Base-by-base conservation (phyloP, 2,888 invertebrate genomes). In the Amphimallon solstitiale region DNA sequence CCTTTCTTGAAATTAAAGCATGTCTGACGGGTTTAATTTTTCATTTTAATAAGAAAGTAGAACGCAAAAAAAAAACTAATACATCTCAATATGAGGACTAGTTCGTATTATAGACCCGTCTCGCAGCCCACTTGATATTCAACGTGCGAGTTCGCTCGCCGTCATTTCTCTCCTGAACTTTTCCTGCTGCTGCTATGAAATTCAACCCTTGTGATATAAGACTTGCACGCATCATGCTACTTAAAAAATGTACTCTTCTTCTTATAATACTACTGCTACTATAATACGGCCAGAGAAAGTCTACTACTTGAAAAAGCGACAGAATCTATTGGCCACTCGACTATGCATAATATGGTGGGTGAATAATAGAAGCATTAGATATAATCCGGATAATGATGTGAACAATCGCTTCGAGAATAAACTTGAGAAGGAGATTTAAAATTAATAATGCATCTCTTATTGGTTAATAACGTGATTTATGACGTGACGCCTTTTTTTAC, bases 131-230 rank as follows among this genome's bases (percentile, higher is more conserved):
- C 76, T 82, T 82, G 78, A 79, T 81, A 82, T 82, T 81, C 82
- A 72, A 77, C 72, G 74, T 76, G 76, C 81, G 80, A 78, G 78
- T 80, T 78, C 77, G 78, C 79, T 78, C 78, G 81, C 80, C 80
- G 78, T 81, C 81, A 81, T 81, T 80, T 77, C 78, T 77, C 77
- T 76, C 78, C 76, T 77, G 78, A 79, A 80, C 78, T 79, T 80
- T 79, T 79, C 80, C 78, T 76, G 78, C 79, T 78, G 79, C 48
- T 10, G 37, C 54, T 56, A 56, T 77, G 75, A 80, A 80, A 80
- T 81, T 80, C 76, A 77, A 76, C 77, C 77, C 76, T 72, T 76
- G 71, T 75, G 77, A 77, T 75, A 79, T 78, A 78, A 76, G 77
- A 77, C 79, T 78, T 73, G 71, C 72, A 68, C 68, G 69, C 69